These are phyloP conservation scores for Agrotis clavis DNA, from an alignment of 2,888 invertebrate genomes.

Conservation along the genomic window DNA sequence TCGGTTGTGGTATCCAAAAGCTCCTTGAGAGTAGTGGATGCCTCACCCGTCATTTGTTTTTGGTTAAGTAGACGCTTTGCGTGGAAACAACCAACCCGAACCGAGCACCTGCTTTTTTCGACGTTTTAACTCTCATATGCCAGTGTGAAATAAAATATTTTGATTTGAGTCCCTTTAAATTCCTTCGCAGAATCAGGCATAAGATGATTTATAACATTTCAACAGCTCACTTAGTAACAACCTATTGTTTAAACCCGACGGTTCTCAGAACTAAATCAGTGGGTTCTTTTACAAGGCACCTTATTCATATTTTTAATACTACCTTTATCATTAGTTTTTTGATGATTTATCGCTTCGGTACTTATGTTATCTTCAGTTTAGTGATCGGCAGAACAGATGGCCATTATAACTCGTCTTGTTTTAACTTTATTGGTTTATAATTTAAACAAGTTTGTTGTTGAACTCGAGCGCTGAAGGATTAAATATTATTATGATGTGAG, in stretches of 20 bases:
- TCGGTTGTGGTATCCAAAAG: no score
- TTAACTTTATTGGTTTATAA: conserved; percentile 55
- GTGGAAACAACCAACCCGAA: no score
- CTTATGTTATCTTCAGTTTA: conserved; percentile 28
- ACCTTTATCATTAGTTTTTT: conserved; percentile 32
- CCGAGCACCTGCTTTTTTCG: no score
- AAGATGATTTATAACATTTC: conserved; percentile 49
- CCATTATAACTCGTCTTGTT: conserved; percentile 40
- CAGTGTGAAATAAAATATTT: no score
- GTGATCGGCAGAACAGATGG: conserved; percentile 54
- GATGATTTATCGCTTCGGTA: conserved; percentile 43
- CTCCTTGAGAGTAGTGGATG: no score
- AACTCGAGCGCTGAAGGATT: conserved; percentile 17
- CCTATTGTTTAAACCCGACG: conserved; percentile 50
- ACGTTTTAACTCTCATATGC: no score
- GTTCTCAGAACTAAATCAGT: conserved; percentile 49
- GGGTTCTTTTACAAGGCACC: conserved; percentile 24
- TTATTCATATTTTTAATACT: conserved; percentile 27
- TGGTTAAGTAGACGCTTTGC: no score
- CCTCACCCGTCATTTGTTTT: no score
- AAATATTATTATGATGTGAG: conserved; percentile 19
- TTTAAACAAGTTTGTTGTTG: conserved; percentile 48
- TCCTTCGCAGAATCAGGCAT: conserved; percentile 46
- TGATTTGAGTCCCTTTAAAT: conserved; percentile 9
- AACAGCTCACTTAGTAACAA: conserved; percentile 35